Evolutionary conservation across 2,113 vertebrate species (phyloP).

Genomic region (Candoia aspera): DNA sequence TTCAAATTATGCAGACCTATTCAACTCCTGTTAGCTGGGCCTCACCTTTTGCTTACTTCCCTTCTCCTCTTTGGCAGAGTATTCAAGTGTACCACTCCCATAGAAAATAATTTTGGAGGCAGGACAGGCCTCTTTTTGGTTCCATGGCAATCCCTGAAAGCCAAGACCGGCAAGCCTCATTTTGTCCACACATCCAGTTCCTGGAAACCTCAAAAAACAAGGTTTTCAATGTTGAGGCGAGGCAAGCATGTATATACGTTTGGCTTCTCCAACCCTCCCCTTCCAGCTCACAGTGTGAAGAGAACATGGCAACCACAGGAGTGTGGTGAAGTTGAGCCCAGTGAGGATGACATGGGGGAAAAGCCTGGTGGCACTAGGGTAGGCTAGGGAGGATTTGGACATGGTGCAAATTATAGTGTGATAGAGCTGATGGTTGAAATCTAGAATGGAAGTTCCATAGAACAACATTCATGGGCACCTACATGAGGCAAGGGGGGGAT

Average conservation of each 20-base stretch:
- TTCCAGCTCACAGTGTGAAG: background rate
- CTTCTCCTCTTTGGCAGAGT: background rate
- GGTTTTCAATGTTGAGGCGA: background rate
- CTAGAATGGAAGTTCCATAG: background rate
- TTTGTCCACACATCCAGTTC: background rate
- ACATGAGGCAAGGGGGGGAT: background rate
- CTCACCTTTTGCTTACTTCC: background rate
- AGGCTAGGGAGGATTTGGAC: background rate
- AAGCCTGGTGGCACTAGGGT: background rate
- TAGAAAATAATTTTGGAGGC: background rate
- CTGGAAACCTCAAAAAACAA: background rate
- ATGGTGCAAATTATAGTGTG: background rate
- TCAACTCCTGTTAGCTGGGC: background rate
- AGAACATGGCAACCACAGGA: background rate
- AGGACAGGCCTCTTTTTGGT: background rate
- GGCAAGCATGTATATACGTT: background rate
- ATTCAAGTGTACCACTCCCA: background rate
- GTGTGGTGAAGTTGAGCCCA: background rate
- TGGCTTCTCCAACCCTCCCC: background rate
- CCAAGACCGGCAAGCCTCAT: background rate
- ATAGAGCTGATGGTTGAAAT: background rate
- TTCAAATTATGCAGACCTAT: background rate
- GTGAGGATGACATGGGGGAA: background rate
- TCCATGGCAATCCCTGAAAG: background rate
- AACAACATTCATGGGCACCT: background rate